Conservation (phyloP, 2,113 vertebrate genomes). For the Lepisosteus osseus region DNA sequence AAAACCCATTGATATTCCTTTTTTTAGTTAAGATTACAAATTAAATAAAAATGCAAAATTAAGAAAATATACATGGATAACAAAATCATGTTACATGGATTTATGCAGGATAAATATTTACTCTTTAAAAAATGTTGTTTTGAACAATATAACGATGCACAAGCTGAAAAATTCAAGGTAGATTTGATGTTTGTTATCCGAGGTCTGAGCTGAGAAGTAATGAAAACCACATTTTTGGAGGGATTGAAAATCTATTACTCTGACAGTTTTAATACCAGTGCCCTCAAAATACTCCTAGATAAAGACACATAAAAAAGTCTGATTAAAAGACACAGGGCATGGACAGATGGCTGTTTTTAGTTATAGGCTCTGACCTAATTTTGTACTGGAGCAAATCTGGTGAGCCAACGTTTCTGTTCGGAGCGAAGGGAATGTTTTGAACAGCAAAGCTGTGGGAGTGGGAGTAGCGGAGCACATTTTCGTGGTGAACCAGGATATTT, state of each 20-base stretch:
- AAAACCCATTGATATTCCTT: too few species aligned
- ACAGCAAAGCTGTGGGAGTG: background rate
- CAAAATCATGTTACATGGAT: too few species aligned
- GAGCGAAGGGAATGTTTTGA: background rate
- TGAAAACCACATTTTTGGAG: background rate
- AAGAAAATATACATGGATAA: too few species aligned
- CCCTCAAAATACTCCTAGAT: background rate
- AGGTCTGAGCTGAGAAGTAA: too few species aligned
- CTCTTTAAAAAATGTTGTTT: too few species aligned
- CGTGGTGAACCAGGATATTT: too few species aligned
- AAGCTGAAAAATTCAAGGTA: too few species aligned
- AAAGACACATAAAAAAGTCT: conserved; percentile 21
- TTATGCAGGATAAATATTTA: too few species aligned
- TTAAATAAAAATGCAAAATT: too few species aligned
- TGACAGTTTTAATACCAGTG: background rate
- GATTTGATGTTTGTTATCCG: too few species aligned
- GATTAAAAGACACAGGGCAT: conserved; percentile 20
- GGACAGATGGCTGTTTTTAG: conserved; percentile 25
- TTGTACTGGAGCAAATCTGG: conserved; percentile 12
- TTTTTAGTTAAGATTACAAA: too few species aligned
- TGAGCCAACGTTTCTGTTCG: background rate
- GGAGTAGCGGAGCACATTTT: background rate
- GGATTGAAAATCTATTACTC: background rate
- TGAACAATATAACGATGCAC: too few species aligned
- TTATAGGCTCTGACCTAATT: conserved; percentile 30